Conservation (phyloP, 2,797 vertebrate genomes). For the Leuciscus waleckii region DNA sequence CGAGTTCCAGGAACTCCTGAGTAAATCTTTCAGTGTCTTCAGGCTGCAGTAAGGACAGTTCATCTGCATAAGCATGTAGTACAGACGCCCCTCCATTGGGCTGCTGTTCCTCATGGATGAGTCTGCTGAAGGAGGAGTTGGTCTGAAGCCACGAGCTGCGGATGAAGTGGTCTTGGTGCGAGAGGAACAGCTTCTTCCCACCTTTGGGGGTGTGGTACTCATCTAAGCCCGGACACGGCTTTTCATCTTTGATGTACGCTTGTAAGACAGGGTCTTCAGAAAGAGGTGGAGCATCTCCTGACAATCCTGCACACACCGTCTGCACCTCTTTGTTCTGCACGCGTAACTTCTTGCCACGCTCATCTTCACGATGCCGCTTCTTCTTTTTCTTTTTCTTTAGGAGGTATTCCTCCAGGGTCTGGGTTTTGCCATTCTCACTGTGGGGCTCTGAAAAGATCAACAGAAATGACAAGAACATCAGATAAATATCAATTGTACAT, state of each 20-base stretch:
- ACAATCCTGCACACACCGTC: slow-evolving; percentile 84
- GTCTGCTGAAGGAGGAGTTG: slow-evolving; percentile 85
- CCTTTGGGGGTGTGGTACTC: slow-evolving; percentile 82
- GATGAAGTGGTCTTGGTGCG: slow-evolving; percentile 93
- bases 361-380: slow-evolving; percentile 90
- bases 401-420: slow-evolving; percentile 85
- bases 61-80: slow-evolving; percentile 95
- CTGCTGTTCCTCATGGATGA: slow-evolving; percentile 94
- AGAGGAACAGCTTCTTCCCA: slow-evolving; percentile 86
- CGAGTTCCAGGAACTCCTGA: slow-evolving; percentile 90
- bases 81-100: slow-evolving; percentile 93
- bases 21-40: slow-evolving; percentile 92
- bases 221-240: slow-evolving; percentile 73
- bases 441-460: slow-evolving; percentile 69
- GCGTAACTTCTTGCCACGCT: slow-evolving; percentile 84
- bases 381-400: slow-evolving; percentile 97
- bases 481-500: not conserved
- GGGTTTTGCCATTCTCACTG: slow-evolving; percentile 89
- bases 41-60: slow-evolving; percentile 90
- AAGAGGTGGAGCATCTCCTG: slow-evolving; percentile 73
- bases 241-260: slow-evolving; percentile 80
- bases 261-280: slow-evolving; percentile 65
- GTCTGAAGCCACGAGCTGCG: slow-evolving; percentile 92
- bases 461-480: not conserved
- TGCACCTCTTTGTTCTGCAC: slow-evolving; percentile 93